A percentile compares a stretch with the other conserved stretches of the same genome.
Conservation (phyloP, 2,888 invertebrate species). For the Heteromurus nitidus region DNA sequence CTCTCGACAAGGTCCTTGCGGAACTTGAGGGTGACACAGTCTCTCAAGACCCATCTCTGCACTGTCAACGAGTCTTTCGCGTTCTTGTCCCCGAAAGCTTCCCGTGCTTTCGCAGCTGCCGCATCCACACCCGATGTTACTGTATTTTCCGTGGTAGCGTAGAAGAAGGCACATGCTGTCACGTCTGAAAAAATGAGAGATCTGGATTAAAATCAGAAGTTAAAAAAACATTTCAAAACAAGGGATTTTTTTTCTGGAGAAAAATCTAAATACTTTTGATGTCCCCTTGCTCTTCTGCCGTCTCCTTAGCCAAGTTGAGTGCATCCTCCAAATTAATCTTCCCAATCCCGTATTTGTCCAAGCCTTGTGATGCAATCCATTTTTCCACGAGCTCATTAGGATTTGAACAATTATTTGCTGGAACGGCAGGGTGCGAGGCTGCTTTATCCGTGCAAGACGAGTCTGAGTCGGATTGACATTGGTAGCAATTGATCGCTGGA, state of each 20-base stretch:
- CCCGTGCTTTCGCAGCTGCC: neutral
- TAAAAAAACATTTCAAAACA: neutral
- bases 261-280: neutral
- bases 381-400: neutral
- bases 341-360: constrained; percentile 9
- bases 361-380: constrained; percentile 12
- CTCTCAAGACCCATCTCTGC: constrained; percentile 8
- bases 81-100: constrained; percentile 12
- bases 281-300: neutral
- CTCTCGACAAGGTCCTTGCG: neutral
- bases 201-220: neutral
- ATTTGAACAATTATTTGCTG: constrained; percentile 2
- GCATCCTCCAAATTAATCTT: neutral
- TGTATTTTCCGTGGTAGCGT: constrained; percentile 13
- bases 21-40: constrained; percentile 1
- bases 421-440: neutral
- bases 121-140: neutral
- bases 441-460: neutral
- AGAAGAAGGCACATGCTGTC: constrained; percentile 21
- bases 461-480: constrained; percentile 20
- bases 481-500: constrained; percentile 27
- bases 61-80: neutral
- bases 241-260: neutral
- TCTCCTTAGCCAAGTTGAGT: neutral
- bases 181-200: neutral